phyloP scores from a whole-genome alignment of 2,113 vertebrate species.

The Ovibos moschatus region DNA sequence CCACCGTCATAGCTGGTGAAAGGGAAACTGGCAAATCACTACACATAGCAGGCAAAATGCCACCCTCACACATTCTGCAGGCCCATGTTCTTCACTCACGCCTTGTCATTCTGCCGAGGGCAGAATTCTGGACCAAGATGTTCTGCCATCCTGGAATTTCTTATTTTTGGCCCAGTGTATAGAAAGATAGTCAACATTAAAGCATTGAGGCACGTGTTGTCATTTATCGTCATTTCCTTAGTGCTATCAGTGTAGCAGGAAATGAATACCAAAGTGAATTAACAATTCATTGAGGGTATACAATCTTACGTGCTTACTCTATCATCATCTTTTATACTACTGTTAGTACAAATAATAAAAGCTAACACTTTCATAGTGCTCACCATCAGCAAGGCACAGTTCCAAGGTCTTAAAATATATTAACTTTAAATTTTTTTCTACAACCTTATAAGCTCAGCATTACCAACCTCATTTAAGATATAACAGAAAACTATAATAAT shows the following conservation, averaged over 20 bases:
- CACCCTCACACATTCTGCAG: background rate
- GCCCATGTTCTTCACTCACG: background rate
- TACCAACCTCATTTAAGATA: background rate
- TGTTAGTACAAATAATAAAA: background rate
- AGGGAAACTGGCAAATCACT: slow-evolving; percentile 16
- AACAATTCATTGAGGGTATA: background rate
- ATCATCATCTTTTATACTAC: background rate
- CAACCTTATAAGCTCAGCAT: background rate
- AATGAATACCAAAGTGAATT: background rate
- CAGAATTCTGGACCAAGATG: slow-evolving; percentile 28
- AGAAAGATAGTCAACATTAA: slow-evolving; percentile 26
- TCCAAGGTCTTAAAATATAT: background rate
- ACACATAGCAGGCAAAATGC: slow-evolving; percentile 2
- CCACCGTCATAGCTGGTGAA: background rate
- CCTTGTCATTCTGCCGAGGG: slow-evolving; percentile 31
- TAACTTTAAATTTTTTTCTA: background rate
- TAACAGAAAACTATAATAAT: background rate
- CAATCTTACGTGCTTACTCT: background rate
- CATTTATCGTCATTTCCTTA: background rate
- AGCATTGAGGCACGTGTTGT: background rate
- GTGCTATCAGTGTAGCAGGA: background rate
- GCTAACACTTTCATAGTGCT: background rate
- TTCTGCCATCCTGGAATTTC: background rate
- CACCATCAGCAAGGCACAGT: background rate
- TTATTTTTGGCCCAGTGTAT: background rate